Conservation (phyloP, 2,888 invertebrate species). For the Allacma fusca region DNA sequence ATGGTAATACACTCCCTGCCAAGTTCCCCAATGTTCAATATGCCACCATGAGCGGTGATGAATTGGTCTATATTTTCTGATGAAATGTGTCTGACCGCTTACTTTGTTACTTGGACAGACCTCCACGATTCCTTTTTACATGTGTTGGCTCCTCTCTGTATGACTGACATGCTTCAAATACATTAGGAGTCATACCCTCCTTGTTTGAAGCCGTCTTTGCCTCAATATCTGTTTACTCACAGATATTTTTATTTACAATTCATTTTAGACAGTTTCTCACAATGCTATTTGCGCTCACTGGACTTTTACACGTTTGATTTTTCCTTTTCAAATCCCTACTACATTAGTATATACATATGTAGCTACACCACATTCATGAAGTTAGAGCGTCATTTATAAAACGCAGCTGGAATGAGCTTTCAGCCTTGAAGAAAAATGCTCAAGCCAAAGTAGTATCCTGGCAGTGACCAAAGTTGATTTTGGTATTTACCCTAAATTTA, state of each 20-base stretch:
- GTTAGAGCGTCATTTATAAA: too few relatives aligned
- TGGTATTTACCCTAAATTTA: too few relatives aligned
- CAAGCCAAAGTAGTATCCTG: too few relatives aligned
- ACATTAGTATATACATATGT: too few relatives aligned
- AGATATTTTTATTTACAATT: neutral
- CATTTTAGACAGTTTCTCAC: neutral
- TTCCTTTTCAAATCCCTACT: too few relatives aligned
- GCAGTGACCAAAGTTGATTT: too few relatives aligned
- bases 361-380: too few relatives aligned
- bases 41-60: constrained; percentile 46
- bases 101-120: constrained; percentile 57
- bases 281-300: too few relatives aligned
- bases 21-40: neutral
- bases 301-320: too few relatives aligned
- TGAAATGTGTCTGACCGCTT: constrained; percentile 61
- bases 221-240: constrained; percentile 3
- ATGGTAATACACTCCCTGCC: neutral
- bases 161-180: constrained; percentile 34
- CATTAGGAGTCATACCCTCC: constrained; percentile 25
- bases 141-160: neutral
- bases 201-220: neutral
- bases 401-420: too few relatives aligned
- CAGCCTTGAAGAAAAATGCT: too few relatives aligned
- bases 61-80: constrained; percentile 56
- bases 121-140: constrained; percentile 45